phyloP scores from a whole-genome alignment of 2,113 vertebrate species.

The Malurus alboscapulatus region DNA sequence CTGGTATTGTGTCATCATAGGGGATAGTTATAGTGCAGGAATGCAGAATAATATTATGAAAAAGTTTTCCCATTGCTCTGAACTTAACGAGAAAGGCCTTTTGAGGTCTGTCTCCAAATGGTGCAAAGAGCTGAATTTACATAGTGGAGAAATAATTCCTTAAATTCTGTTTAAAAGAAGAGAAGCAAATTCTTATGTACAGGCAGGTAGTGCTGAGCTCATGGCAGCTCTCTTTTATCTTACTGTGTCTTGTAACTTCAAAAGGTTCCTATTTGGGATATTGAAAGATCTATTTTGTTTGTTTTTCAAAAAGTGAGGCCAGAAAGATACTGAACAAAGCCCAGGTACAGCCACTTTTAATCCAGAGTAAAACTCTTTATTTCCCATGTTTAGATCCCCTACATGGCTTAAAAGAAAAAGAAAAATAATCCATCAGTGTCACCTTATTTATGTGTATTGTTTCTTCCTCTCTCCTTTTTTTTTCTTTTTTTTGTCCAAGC shows the following conservation, averaged over 20 bases:
- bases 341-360: slow-evolving; percentile 14
- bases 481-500: background rate
- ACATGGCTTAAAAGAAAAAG: background rate
- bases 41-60: slow-evolving; percentile 56
- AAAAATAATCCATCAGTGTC: slow-evolving; percentile 13
- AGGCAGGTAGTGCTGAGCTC: background rate
- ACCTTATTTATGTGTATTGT: background rate
- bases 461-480: background rate
- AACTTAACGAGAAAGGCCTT: background rate
- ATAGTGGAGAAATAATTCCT: background rate
- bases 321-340: slow-evolving; percentile 18
- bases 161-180: background rate
- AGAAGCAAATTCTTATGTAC: background rate
- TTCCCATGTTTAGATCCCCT: background rate
- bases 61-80: background rate
- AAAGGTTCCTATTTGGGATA: background rate
- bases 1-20: background rate
- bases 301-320: background rate
- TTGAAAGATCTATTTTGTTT: background rate
- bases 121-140: background rate
- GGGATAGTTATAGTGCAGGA: slow-evolving; percentile 19
- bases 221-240: background rate
- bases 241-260: background rate
- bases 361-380: background rate
- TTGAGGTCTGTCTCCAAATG: background rate